These are phyloP conservation scores for Rhodophaea formosa DNA, from an alignment of 2,888 invertebrate genomes.

Conservation along the genomic window DNA sequence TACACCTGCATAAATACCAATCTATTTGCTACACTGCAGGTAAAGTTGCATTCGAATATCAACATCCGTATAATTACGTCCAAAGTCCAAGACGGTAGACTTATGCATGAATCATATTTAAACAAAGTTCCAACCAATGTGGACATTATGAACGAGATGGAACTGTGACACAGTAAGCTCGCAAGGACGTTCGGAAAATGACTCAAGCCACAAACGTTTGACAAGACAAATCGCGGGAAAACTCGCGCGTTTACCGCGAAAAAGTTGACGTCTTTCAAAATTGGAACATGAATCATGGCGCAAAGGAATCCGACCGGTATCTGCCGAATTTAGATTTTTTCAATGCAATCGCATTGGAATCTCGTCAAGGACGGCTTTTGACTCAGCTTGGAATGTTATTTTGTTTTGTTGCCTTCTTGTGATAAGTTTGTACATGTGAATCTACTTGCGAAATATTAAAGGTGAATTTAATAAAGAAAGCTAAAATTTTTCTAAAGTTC, in stretches of 20 bases:
- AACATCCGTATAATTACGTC: conserved; percentile 4
- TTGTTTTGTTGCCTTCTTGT: not conserved
- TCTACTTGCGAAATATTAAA: too few species aligned
- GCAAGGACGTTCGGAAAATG: conserved; percentile 53
- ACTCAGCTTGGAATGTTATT: conserved; percentile 13
- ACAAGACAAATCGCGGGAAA: conserved; percentile 47
- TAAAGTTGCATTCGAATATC: conserved; percentile 11
- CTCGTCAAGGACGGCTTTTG: conserved; percentile 18
- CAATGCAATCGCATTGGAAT: conserved; percentile 7
- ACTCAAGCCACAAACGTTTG: conserved; percentile 40
- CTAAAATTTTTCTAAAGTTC: too few species aligned
- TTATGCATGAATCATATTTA: conserved; percentile 23
- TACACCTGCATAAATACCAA: not conserved
- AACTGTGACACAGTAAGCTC: conserved; percentile 37
- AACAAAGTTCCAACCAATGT: conserved; percentile 35
- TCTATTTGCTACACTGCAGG: not conserved
- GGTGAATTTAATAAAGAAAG: too few species aligned
- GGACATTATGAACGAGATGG: conserved; percentile 29
- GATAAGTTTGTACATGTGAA: too few species aligned
- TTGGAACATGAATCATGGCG: conserved; percentile 30
- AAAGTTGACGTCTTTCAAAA: conserved; percentile 27
- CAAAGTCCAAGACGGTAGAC: conserved; percentile 24
- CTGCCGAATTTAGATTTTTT: conserved; percentile 16
- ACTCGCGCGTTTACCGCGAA: conserved; percentile 42
- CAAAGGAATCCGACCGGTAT: conserved; percentile 14